Conservation (phyloP, 2,797 vertebrate genomes). For the Triplophysa bombifrons region DNA sequence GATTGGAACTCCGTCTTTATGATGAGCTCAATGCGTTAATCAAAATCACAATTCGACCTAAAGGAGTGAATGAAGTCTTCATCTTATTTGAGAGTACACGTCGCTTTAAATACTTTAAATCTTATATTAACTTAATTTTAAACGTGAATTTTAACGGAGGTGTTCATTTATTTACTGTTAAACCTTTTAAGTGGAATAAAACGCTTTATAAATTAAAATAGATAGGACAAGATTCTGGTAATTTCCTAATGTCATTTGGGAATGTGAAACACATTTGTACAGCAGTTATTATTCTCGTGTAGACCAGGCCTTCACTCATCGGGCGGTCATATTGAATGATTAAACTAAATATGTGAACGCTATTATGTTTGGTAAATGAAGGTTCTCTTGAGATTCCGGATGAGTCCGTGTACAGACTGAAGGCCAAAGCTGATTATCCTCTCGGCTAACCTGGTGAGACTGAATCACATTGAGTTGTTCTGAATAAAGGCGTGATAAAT, state of each 20-base stretch:
- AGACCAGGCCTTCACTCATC: not conserved
- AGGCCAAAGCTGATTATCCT: constrained; percentile 77
- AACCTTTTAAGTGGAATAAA: not conserved
- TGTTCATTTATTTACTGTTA: not conserved
- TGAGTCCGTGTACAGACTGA: constrained; percentile 70
- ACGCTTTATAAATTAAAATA: not conserved
- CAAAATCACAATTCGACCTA: not conserved
- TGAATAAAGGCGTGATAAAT: constrained; percentile 69
- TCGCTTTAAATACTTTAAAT: not conserved
- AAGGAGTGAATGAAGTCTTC: not conserved
- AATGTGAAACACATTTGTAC: not conserved
- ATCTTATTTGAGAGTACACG: not conserved
- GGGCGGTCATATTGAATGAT: constrained; percentile 60
- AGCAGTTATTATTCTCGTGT: constrained; percentile 24
- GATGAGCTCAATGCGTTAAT: too few species aligned
- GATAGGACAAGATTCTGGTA: not conserved
- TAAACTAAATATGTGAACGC: constrained; percentile 76
- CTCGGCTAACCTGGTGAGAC: constrained; percentile 58
- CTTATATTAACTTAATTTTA: not conserved
- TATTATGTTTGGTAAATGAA: constrained; percentile 78
- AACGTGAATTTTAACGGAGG: not conserved
- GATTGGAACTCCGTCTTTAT: not conserved
- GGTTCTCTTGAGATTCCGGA: constrained; percentile 74
- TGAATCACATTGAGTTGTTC: constrained; percentile 59
- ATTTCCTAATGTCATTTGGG: not conserved